These are phyloP conservation scores for Streblospio benedicti DNA, from an alignment of 1,140 invertebrate genomes.

Conservation along the genomic window DNA sequence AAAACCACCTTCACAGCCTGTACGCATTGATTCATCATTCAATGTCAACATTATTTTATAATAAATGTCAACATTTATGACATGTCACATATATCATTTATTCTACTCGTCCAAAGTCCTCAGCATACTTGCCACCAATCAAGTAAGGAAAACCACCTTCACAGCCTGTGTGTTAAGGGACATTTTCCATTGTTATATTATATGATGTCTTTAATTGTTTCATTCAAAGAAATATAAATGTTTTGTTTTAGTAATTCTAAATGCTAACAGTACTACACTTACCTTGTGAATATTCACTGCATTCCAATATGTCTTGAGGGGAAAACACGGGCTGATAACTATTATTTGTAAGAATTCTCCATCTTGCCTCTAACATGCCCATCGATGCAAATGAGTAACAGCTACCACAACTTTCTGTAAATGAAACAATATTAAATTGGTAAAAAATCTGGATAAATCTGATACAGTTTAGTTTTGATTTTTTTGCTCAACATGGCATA, in stretches of 20 bases:
- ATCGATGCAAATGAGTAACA: constrained; percentile 53
- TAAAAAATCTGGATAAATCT: neutral
- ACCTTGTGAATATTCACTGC: constrained; percentile 27
- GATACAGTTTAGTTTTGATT: too few species aligned
- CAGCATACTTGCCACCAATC: constrained; percentile 49
- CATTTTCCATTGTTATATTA: neutral
- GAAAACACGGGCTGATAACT: constrained; percentile 42
- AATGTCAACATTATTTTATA: too few species aligned
- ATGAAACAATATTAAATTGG: constrained; percentile 4
- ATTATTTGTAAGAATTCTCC: constrained; percentile 49
- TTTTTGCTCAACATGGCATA: too few species aligned
- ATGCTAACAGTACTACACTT: neutral
- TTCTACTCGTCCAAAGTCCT: constrained; percentile 51
- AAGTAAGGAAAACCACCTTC: constrained; percentile 53
- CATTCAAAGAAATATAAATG: neutral
- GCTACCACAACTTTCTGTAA: constrained; percentile 47
- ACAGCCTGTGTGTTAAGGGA: constrained; percentile 47
- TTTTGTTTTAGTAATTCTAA: neutral
- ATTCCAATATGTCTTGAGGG: constrained; percentile 52
- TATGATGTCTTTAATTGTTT: too few species aligned
- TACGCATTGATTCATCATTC: too few species aligned
- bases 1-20: constrained; percentile 52
- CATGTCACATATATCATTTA: constrained; percentile 49
- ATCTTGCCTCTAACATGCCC: constrained; percentile 48
- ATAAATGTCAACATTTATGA: too few species aligned